phyloP scores from a whole-genome alignment of 2,888 invertebrate genomes.

The Lithophane leautieri region DNA sequence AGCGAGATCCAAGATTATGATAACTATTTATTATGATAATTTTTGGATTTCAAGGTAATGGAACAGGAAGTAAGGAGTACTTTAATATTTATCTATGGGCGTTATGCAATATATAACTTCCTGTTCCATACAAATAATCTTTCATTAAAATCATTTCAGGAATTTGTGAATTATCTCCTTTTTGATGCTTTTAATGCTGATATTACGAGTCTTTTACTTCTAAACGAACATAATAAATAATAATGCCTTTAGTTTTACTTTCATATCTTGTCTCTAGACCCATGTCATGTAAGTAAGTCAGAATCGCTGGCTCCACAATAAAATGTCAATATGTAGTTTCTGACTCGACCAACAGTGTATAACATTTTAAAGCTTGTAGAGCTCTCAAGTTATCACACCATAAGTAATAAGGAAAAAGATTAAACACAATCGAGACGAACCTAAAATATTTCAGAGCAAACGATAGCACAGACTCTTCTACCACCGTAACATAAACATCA shows the following conservation, averaged over 20 bases:
- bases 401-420: constrained; percentile 58
- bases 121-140: neutral
- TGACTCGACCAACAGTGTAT: neutral
- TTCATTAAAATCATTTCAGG: too few species aligned
- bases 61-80: neutral
- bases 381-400: constrained; percentile 26
- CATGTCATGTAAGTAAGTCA: too few species aligned
- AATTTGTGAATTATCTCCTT: neutral
- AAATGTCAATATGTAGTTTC: constrained; percentile 5
- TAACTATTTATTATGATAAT: neutral
- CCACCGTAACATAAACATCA: constrained; percentile 50
- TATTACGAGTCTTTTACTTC: neutral
- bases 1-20: neutral
- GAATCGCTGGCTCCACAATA: neutral
- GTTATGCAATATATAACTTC: neutral
- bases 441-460: constrained; percentile 42
- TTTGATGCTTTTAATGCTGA: neutral
- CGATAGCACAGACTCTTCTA: constrained; percentile 38
- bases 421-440: constrained; percentile 32
- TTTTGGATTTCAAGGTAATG: neutral
- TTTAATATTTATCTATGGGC: neutral
- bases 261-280: neutral
- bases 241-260: neutral
- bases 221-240: neutral
- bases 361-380: constrained; percentile 24